These are phyloP conservation scores for Pseudomyrmex dendroicus DNA, from an alignment of 1,140 invertebrate genomes.

Conservation along the genomic window DNA sequence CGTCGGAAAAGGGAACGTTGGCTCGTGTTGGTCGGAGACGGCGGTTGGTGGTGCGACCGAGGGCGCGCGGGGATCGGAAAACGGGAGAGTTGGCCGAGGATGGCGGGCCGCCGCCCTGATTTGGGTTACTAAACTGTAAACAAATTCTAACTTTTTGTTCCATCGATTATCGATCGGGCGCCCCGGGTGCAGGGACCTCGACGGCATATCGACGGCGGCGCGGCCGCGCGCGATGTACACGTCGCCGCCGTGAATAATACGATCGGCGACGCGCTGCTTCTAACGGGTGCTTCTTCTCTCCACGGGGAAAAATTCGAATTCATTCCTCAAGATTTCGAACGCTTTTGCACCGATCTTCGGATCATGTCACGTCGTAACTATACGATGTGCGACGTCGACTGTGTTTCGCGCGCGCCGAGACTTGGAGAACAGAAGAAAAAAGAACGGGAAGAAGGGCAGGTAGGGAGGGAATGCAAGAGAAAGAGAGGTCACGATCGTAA, in stretches of 20 bases:
- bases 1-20: constrained; percentile 51
- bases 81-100: constrained; percentile 29
- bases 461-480: background rate
- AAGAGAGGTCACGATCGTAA: constrained; percentile 68
- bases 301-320: background rate
- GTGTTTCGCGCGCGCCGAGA: no score
- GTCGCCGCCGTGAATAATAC: constrained; percentile 70
- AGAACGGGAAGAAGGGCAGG: constrained; percentile 26
- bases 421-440: constrained; percentile 49
- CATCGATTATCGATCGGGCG: constrained; percentile 81
- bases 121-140: constrained; percentile 85
- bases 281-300: constrained; percentile 53
- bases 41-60: constrained; percentile 26
- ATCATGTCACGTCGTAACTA: no score
- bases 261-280: constrained; percentile 40
- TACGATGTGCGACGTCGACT: background rate
- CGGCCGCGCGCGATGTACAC: constrained; percentile 57
- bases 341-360: no score
- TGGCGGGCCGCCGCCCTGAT: constrained; percentile 74
- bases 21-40: constrained; percentile 62
- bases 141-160: constrained; percentile 82
- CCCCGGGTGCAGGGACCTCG: constrained; percentile 77
- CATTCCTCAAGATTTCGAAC: no score
- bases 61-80: constrained; percentile 3
- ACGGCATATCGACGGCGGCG: constrained; percentile 60